Evolutionary conservation across 92 coral and sea anemone genomes (phyloP).

Genomic region (Palythoa grandiflora): DNA sequence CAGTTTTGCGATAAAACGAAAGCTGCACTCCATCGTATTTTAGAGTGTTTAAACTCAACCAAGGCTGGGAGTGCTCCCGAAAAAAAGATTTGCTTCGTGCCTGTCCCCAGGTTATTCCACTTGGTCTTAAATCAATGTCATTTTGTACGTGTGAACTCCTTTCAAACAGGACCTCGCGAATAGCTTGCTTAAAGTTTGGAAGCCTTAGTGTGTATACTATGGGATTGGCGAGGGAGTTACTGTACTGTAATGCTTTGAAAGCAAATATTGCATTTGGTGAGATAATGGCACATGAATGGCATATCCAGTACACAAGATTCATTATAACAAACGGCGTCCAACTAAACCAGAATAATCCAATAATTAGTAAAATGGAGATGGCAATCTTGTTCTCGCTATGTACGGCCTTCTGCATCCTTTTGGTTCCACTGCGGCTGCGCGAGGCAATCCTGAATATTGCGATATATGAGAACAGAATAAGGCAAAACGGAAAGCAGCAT

Average conservation of each 20-base stretch:
- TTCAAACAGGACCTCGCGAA: conserved; percentile 28
- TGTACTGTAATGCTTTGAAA: conserved; percentile 65
- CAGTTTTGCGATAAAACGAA: conserved; percentile 40
- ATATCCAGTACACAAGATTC: conserved; percentile 74
- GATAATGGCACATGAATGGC: conserved; percentile 57
- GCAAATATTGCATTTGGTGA: conserved; percentile 58
- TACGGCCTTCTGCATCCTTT: conserved; percentile 35
- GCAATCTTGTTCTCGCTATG: conserved; percentile 65
- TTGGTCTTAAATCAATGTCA: neutral
- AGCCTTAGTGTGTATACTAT: conserved; percentile 61
- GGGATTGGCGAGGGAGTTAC: conserved; percentile 70
- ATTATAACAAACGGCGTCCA: conserved; percentile 72
- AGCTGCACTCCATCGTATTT: conserved; percentile 24
- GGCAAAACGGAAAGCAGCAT: conserved; percentile 53
- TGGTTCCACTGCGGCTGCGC: conserved; percentile 50
- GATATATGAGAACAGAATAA: conserved; percentile 56
- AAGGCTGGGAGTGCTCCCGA: conserved; percentile 2
- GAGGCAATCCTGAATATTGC: conserved; percentile 66
- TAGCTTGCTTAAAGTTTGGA: conserved; percentile 63
- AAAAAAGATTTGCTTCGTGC: conserved; percentile 1
- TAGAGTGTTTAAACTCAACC: conserved; percentile 31
- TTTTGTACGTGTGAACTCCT: conserved; percentile 10
- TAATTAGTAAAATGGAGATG: conserved; percentile 59
- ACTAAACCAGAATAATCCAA: conserved; percentile 61
- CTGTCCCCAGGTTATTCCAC: conserved; percentile 27